Base-by-base conservation (phyloP, 2,797 vertebrate species). In the Enteromius fasciolatus region DNA sequence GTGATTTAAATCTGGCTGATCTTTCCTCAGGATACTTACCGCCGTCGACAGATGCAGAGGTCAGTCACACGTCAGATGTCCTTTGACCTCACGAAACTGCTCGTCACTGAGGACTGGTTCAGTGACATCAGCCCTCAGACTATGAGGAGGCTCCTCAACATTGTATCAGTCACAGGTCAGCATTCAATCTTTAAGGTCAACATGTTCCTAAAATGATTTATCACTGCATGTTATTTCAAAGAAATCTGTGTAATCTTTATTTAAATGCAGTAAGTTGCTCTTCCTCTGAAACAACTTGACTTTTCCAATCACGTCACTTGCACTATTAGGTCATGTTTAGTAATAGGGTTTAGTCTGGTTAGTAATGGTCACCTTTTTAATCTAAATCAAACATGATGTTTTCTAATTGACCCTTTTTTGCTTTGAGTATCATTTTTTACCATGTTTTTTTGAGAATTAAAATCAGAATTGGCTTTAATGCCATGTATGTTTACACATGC, bases 61-160 rank as follows among this genome's bases (percentile, higher is more conserved):
- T 95, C 96, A 0, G 94, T 99, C 76, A 98, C 97, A 0, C 95
- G 98, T 15, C 98, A 99, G 89, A 98, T 98, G 97, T 97, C 97
- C 28, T 98, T 99, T 20, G 98, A 99, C 88, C 92, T 99, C 81
- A 96, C 97, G 0, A 99, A 99, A 84, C 93, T 99, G 86, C 91
- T 99, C 90, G 96, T 99, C 84, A 97, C 97, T 0, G 98, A 99
- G 89, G 98, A 99, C 80, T 99, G 98, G 98, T 99, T 99, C 93
- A 98, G 94, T 54, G 98, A 99, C 91, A 99, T 99, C 91, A 99
- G 97, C 82, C 98, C 98, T 0, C 98, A 99, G 93, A 97, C 96
- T 48, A 98, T 99, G 98, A 95, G 98, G 85, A 93, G 98, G 76
- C 91, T 99, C 52, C 95, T 99, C 17, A 99, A 99, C 91, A 99